These are phyloP conservation scores for Dendroctonus valens DNA, from an alignment of 1,140 invertebrate genomes.

Conservation along the genomic window DNA sequence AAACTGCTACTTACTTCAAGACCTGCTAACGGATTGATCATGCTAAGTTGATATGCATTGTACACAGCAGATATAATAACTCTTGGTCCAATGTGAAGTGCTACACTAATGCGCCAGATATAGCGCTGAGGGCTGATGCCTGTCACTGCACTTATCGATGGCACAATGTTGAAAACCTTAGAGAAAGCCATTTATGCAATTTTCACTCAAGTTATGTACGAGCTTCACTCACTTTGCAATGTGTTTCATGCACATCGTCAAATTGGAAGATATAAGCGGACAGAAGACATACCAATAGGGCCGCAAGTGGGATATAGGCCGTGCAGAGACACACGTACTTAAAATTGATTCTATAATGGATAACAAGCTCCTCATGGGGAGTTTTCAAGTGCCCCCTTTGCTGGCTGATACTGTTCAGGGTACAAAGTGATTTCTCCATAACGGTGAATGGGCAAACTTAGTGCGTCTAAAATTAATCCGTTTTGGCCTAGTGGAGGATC, in stretches of 20 bases:
- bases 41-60: slow-evolving; percentile 74
- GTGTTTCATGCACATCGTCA: slow-evolving; percentile 89
- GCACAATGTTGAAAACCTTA: slow-evolving; percentile 87
- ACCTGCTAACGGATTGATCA: slow-evolving; percentile 53
- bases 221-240: slow-evolving; percentile 74
- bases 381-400: background rate
- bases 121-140: slow-evolving; percentile 88
- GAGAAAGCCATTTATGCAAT: slow-evolving; percentile 25
- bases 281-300: slow-evolving; percentile 80
- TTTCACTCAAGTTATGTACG: slow-evolving; percentile 3
- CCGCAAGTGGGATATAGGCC: slow-evolving; percentile 75
- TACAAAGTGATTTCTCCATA: background rate
- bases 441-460: no score
- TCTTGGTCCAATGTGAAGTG: slow-evolving; percentile 84
- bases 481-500: no score
- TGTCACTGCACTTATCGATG: slow-evolving; percentile 89
- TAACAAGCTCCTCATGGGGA: slow-evolving; percentile 33
- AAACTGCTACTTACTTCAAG: slow-evolving; percentile 25
- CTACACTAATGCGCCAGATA: slow-evolving; percentile 88
- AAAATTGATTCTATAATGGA: slow-evolving; percentile 51
- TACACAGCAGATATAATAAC: slow-evolving; percentile 82
- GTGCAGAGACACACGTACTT: slow-evolving; percentile 75
- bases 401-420: background rate
- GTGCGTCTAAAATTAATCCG: no score
- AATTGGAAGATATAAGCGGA: slow-evolving; percentile 85